phyloP scores from a whole-genome alignment of 1,140 invertebrate genomes.

The Orchestia grillus region DNA sequence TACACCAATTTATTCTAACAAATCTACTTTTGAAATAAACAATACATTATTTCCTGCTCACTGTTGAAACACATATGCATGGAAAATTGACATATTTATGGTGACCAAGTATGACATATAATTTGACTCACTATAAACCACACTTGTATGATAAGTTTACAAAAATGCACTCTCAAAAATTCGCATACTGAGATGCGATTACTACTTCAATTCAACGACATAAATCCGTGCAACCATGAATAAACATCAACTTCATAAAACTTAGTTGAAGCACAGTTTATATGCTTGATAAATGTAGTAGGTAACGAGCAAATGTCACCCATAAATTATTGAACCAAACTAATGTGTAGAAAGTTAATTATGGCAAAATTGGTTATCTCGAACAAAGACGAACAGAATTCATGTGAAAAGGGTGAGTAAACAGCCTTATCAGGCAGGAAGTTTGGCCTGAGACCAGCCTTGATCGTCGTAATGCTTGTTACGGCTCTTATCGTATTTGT shows the following conservation, averaged over 20 bases:
- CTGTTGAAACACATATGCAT: no score
- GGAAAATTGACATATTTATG: no score
- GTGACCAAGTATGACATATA: no score
- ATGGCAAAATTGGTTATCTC: background rate
- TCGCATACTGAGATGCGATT: no score
- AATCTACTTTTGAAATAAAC: no score
- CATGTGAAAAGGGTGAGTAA: slow-evolving; percentile 35
- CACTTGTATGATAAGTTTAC: no score
- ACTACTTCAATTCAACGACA: no score
- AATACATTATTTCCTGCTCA: no score
- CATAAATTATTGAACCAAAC: background rate
- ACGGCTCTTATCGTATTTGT: background rate
- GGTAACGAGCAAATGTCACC: background rate
- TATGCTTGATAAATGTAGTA: background rate
- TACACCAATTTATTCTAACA: no score
- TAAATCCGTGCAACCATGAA: background rate
- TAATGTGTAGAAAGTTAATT: background rate
- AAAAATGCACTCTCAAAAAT: no score
- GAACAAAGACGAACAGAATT: background rate
- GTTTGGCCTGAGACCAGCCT: background rate
- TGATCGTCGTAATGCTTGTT: background rate
- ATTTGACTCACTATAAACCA: no score
- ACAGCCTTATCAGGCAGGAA: background rate
- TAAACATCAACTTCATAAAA: background rate
- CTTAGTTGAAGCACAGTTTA: background rate